These are phyloP conservation scores for Drosophila varians DNA, from an alignment of 1,140 invertebrate species.

Conservation along the genomic window DNA sequence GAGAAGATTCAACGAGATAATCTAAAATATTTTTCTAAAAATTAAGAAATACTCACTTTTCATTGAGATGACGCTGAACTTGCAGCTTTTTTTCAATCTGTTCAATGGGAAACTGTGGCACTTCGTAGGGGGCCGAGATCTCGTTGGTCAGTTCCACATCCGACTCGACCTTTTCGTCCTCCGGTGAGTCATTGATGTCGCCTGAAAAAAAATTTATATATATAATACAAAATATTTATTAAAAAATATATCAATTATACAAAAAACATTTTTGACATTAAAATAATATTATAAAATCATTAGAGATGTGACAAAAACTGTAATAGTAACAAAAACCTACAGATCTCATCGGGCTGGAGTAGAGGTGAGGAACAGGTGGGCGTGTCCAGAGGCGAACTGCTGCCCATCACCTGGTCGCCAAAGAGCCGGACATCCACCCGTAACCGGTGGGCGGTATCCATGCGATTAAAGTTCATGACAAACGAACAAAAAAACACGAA, in stretches of 20 bases:
- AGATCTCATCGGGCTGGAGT: background rate
- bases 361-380: background rate
- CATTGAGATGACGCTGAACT: constrained; percentile 95
- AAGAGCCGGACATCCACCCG: constrained; percentile 58
- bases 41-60: constrained; percentile 87
- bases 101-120: constrained; percentile 98
- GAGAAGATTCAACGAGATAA: background rate
- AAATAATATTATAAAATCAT: background rate
- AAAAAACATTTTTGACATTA: too few relatives aligned
- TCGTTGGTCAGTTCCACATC: constrained; percentile 88
- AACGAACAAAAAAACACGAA: too few relatives aligned
- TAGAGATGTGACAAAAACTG: background rate
- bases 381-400: background rate
- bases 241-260: too few relatives aligned
- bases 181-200: constrained; percentile 57
- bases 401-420: constrained; percentile 42
- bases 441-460: constrained; percentile 62
- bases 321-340: constrained; percentile 24
- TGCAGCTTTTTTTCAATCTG: constrained; percentile 96
- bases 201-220: constrained; percentile 50
- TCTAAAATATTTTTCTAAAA: too few relatives aligned
- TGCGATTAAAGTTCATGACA: constrained; percentile 76
- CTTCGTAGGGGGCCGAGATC: constrained; percentile 96
- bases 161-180: constrained; percentile 58
- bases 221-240: background rate